phyloP scores from a whole-genome alignment of 1,140 invertebrate genomes.

The Drusus annulatus region DNA sequence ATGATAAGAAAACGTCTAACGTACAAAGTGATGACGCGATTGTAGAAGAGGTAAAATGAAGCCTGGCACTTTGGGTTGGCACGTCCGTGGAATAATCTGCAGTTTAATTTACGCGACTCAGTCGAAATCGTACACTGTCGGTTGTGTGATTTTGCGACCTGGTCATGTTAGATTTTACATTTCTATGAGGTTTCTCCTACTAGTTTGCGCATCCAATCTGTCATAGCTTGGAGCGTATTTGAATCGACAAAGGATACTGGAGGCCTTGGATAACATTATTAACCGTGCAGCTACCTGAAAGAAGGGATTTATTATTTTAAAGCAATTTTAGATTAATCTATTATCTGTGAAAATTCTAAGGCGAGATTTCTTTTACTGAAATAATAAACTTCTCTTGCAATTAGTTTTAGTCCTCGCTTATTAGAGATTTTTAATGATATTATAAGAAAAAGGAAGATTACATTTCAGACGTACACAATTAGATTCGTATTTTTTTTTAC shows the following conservation, averaged over 20 bases:
- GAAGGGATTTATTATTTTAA: background rate
- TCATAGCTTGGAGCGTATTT: conserved; percentile 13
- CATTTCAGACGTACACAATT: too few species aligned
- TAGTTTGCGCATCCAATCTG: background rate
- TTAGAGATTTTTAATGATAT: too few species aligned
- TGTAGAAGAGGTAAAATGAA: conserved; percentile 18
- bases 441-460: too few species aligned
- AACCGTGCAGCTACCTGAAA: background rate
- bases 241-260: conserved; percentile 9
- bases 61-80: conserved; percentile 5
- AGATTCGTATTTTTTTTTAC: too few species aligned
- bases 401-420: too few species aligned
- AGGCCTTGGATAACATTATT: conserved; percentile 19
- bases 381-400: too few species aligned
- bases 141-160: background rate
- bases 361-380: too few species aligned
- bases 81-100: too few species aligned
- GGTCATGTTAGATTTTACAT: background rate
- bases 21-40: conserved; percentile 43
- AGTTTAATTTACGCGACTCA: background rate
- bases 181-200: background rate
- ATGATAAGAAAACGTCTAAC: conserved; percentile 39
- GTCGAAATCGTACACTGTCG: background rate
- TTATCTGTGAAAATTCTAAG: too few species aligned
- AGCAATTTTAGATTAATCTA: too few species aligned